Base-by-base conservation (phyloP, 2,113 vertebrate genomes). In the Platichthys stellatus region DNA sequence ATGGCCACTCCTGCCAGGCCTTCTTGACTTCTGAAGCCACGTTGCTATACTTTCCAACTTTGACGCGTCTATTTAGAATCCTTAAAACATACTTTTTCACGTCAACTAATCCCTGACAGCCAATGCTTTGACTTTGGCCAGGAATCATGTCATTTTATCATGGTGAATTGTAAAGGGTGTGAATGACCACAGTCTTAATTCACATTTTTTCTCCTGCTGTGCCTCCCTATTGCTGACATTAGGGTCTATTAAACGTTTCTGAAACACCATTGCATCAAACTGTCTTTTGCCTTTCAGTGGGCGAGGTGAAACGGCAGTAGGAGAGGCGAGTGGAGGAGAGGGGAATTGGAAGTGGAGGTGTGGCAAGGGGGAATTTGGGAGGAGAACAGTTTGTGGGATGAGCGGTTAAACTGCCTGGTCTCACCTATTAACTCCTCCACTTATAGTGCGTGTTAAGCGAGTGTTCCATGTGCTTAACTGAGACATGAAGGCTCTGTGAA, bases 161-260 rank as follows among this genome's bases (percentile, higher is more conserved):
- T 45, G 43, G 13, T 45, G 14, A 45, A 14, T 51, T 53, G 4
- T 47, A 35, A 51, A 47, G 65, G 26, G 59, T 45, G 76, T 82
- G 59, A 47, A 35, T 45, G 74, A 40, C 45, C 40, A 47, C 64
- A 62, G 53, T 35, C 66, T 59, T 47, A 65, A 47, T 84, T 21
- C 43, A 63, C 69, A 78, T 60, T 24, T 3, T 81, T n/a, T 63
- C 0, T 8, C 56, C 20, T 5, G 14, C 62, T 53, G 60, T 67
- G 64, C 21, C 43, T 78, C 74, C 40, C 47, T 58, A 0, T 13
- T 45, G 11, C 43, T 38, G 35, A 86, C 85, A 84, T 74, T 76
- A 72, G 59, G 31, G 43, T 74, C 17, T 68, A 35, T 74, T 53
- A 80, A 76, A 68, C 24, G 20, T 73, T 69, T 70, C 53, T 31